A percentile compares a stretch with the other conserved stretches of the same genome.
Conservation (phyloP, 2,888 invertebrate genomes). For the Notocelia uddmanniana region DNA sequence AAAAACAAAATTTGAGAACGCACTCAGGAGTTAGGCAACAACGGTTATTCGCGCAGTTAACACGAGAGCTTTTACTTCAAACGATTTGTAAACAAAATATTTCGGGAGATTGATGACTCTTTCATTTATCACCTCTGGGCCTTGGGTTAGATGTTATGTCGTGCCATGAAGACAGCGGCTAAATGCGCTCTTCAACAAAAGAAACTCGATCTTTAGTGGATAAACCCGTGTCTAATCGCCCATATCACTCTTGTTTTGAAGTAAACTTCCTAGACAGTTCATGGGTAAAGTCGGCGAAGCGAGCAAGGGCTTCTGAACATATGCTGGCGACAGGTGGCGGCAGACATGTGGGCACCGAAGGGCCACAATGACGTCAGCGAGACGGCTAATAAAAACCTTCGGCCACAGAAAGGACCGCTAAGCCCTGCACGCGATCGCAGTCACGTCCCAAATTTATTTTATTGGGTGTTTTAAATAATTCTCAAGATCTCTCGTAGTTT, state of each 20-base stretch:
- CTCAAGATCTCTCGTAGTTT: conserved; percentile 58
- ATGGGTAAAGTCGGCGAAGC: conserved; percentile 55
- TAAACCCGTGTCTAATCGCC: conserved; percentile 26
- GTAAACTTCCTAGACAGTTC: conserved; percentile 68
- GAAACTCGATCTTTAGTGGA: conserved; percentile 26
- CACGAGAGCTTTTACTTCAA: conserved; percentile 68
- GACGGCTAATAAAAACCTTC: conserved; percentile 58
- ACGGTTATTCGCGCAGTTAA: conserved; percentile 61
- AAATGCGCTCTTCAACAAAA: conserved; percentile 43
- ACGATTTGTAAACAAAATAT: conserved; percentile 60
- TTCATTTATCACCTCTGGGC: conserved; percentile 41
- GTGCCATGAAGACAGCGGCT: conserved; percentile 45
- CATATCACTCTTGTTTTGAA: conserved; percentile 46
- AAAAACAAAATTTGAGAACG: conserved; percentile 54
- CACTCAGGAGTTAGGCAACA: conserved; percentile 67
- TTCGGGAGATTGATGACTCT: conserved; percentile 47
- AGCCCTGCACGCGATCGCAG: conserved; percentile 56
- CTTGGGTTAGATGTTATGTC: conserved; percentile 37
- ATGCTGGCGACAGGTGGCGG: conserved; percentile 74
- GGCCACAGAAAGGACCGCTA: conserved; percentile 63
- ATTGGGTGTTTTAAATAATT: conserved; percentile 69
- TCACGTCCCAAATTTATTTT: conserved; percentile 66
- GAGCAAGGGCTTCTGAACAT: conserved; percentile 54
- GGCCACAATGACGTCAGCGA: conserved; percentile 70
- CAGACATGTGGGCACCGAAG: conserved; percentile 76